Evolutionary conservation across 2,888 invertebrate genomes (phyloP).

Genomic region (Tipula confusa): DNA sequence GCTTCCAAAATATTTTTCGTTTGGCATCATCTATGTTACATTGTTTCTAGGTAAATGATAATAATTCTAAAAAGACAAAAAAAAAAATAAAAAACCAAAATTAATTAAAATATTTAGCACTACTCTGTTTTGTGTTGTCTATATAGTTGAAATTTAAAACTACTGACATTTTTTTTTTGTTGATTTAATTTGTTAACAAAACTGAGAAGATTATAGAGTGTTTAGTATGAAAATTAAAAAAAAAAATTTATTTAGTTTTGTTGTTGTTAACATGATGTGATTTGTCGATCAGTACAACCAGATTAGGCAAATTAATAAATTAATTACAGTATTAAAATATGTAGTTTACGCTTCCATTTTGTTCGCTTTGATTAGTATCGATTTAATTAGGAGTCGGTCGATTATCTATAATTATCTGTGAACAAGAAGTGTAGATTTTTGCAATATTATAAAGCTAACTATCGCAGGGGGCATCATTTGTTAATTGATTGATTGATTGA

Average conservation of each 20-base stretch:
- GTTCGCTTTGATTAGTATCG: neutral
- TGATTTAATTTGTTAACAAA: neutral
- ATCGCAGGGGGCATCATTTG: too few species aligned
- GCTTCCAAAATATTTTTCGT: neutral
- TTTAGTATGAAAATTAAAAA: neutral
- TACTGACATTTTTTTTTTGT: neutral
- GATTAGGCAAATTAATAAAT: neutral
- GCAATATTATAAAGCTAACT: too few species aligned
- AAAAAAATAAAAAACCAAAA: neutral
- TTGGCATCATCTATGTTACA: slow-evolving; percentile 8
- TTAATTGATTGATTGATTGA: too few species aligned
- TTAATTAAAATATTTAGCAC: neutral
- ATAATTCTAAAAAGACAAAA: neutral
- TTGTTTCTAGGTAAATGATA: neutral
- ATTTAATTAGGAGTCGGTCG: neutral
- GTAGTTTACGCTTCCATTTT: neutral
- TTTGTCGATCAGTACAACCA: neutral
- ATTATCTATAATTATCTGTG: neutral
- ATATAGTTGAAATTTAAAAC: neutral
- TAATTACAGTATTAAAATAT: neutral
- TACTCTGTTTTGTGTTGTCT: neutral
- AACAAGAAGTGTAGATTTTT: too few species aligned
- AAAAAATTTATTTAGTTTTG: neutral
- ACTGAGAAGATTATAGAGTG: neutral
- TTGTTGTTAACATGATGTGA: neutral